Evolutionary conservation across 2,113 vertebrate genomes (phyloP), one percentile per base, ranked within the genome.

Genomic region (Neodon shergylaensis): DNA sequence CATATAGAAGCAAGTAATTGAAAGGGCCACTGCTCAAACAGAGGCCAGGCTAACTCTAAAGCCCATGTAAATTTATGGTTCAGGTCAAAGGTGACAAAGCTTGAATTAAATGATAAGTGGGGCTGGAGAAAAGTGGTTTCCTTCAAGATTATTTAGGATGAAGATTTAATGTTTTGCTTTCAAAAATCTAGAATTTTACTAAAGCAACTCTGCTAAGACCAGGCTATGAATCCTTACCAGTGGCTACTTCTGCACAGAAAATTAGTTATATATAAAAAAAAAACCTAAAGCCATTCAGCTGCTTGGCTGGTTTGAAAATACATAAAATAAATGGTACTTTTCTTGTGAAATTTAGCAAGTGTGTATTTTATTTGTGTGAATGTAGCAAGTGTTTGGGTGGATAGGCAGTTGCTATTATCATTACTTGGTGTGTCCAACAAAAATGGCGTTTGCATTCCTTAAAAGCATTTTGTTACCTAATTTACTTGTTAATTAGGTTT

Each of bases 121-220:
- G 24, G 26, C 9, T 58, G 26, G 19, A n/a, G 7, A 87, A 89
- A 21, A 89, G 24, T 31, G 5, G 28, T 90, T 84, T 79, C 68
- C 36, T 94, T 49, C 73, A 58, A 89, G 22, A 74, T 87, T 82
- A 73, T 85, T 93, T 89, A 44, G 19, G 28, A 52, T 52, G 24
- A 93, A 33, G 10, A 44, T 70, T 93, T 92, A 88, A n/a, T 95
- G 4, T 81, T 91, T 78, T 7, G 5, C 86, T 95, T 94, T 24
- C 73, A 89, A 95, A 90, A 76, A 16, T 88, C 36, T n/a, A 81
- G 24, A 97, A 92, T 66, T 86, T 95, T 42, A 86, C 22, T 68
- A 65, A 90, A 77, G 3, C 49, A 65, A 17, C 65, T 95, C 36
- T 79, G 11, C 31, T 92, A 79, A 33, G 49, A 85, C 12, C 14